Evolutionary conservation across 2,888 invertebrate genomes (phyloP).

Genomic region (Fragum sueziense): DNA sequence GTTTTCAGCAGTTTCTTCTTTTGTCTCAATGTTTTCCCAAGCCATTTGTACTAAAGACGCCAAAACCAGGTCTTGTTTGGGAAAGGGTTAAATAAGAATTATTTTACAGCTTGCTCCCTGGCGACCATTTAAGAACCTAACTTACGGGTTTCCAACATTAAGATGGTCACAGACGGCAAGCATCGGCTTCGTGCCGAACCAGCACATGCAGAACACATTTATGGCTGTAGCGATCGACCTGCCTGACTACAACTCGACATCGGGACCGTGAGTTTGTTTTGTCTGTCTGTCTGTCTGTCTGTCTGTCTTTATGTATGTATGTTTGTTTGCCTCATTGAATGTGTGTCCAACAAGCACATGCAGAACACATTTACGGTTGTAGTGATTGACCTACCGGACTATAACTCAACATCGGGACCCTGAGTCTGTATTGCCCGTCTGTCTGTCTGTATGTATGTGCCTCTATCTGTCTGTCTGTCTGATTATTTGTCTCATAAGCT

Average conservation of each 20-base stretch:
- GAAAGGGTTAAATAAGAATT: too few species aligned
- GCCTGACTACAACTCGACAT: conserved; percentile 71
- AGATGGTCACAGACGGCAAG: conserved; percentile 75
- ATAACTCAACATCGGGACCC: conserved; percentile 63
- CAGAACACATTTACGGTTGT: conserved; percentile 75
- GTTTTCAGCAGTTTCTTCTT: too few species aligned
- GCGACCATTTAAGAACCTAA: not conserved
- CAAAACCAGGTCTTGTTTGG: too few species aligned
- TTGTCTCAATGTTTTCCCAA: too few species aligned
- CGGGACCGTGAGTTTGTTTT: conserved; percentile 38
- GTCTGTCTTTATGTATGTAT: too few species aligned
- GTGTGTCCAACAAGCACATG: conserved; percentile 69
- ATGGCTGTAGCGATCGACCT: conserved; percentile 78
- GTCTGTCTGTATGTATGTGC: too few species aligned
- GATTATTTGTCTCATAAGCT: too few species aligned
- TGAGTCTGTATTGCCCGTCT: too few species aligned
- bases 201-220: conserved; percentile 65
- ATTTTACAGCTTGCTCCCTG: conserved; percentile 25
- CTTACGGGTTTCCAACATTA: conserved; percentile 61
- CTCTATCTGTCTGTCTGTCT: too few species aligned
- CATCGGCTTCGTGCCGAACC: conserved; percentile 72
- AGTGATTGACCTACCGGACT: conserved; percentile 75
- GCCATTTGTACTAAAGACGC: too few species aligned
- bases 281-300: too few species aligned
- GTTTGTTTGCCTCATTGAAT: too few species aligned